Conservation (phyloP, 2,888 invertebrate genomes). For the Macrophya annulata region DNA sequence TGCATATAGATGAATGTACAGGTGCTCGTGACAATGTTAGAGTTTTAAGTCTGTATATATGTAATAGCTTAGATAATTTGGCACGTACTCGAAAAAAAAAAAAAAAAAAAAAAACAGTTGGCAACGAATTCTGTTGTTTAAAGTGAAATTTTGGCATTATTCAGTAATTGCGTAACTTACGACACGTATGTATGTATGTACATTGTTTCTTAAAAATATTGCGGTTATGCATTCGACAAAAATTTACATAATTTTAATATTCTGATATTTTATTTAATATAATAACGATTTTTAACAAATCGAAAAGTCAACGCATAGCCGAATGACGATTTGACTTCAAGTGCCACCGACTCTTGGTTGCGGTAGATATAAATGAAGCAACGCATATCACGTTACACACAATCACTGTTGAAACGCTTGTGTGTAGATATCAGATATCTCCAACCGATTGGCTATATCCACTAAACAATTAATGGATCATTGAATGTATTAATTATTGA, state of each 20-base stretch:
- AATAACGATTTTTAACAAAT: background rate
- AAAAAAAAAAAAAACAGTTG: conserved; percentile 46
- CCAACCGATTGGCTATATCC: conserved; percentile 1
- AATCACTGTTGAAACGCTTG: conserved; percentile 37
- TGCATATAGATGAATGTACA: background rate
- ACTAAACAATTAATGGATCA: conserved; percentile 34
- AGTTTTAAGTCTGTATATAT: background rate
- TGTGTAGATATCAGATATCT: conserved; percentile 21
- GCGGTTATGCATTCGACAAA: background rate
- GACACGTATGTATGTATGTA: background rate
- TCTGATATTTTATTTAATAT: background rate
- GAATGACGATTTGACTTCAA: background rate
- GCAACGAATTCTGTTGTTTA: conserved; percentile 52
- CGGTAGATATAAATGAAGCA: conserved; percentile 52
- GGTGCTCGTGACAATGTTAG: conserved; percentile 15
- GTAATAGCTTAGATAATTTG: conserved; percentile 51
- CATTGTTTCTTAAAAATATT: background rate
- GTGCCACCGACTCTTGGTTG: background rate
- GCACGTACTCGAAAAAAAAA: conserved; percentile 40
- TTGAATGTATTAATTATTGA: conserved; percentile 13
- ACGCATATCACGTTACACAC: conserved; percentile 50
- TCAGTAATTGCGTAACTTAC: conserved; percentile 13
- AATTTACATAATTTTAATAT: background rate
- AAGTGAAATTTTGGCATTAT: conserved; percentile 49
- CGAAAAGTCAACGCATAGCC: background rate